Conservation (phyloP, 1,140 invertebrate species). For the Oedothorax gibbosus region DNA sequence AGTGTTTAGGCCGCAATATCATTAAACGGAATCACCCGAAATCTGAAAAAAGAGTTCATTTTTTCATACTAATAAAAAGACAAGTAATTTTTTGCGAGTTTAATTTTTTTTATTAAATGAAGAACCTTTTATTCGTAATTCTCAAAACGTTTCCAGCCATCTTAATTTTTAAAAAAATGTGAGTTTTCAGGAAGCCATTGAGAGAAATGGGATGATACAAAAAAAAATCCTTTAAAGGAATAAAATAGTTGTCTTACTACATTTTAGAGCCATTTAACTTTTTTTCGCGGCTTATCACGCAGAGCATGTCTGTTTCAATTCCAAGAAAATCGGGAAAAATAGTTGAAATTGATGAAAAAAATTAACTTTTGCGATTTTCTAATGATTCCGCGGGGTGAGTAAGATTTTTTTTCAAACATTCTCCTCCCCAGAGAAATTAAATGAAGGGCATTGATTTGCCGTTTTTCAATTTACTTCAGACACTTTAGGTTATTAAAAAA, state of each 20-base stretch:
- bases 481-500: conserved; percentile 55
- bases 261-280: conserved; percentile 60
- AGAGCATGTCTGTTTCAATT: conserved; percentile 18
- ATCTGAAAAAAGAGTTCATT: conserved; percentile 7
- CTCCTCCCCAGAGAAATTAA: conserved; percentile 26
- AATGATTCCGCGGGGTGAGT: conserved; percentile 54
- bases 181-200: conserved; percentile 52
- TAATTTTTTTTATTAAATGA: not conserved
- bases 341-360: conserved; percentile 60
- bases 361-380: conserved; percentile 57
- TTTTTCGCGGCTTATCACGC: conserved; percentile 37
- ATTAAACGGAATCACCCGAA: conserved; percentile 51
- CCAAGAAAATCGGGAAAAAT: conserved; percentile 19
- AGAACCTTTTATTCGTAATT: not conserved
- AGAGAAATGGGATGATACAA: not conserved
- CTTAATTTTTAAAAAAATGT: conserved; percentile 58
- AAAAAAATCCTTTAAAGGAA: conserved; percentile 19
- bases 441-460: conserved; percentile 59
- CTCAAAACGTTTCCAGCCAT: not conserved
- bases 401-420: conserved; percentile 23
- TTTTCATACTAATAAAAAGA: conserved; percentile 37
- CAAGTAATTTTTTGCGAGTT: not conserved
- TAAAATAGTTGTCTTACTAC: conserved; percentile 61
- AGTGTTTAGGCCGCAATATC: conserved; percentile 58
- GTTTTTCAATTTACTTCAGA: conserved; percentile 58